Evolutionary conservation across 1,140 invertebrate species (phyloP).

Genomic region (Zaprionus vittiger): DNA sequence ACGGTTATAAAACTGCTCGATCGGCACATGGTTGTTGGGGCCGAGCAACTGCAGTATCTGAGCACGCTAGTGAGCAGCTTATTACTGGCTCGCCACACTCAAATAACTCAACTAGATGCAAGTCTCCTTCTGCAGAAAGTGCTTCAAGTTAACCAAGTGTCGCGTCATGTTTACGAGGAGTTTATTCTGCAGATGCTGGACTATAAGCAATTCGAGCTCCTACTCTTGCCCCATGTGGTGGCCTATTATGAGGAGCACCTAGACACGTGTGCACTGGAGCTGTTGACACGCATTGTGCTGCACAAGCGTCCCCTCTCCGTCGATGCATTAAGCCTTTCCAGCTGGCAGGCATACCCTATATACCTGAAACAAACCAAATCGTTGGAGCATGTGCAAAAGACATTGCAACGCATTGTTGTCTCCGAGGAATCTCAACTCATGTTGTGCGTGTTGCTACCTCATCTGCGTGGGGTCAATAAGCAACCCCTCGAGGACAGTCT

Average conservation of each 20-base stretch:
- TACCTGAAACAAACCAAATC: slow-evolving; percentile 85
- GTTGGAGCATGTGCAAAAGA: slow-evolving; percentile 43
- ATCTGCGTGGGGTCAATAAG: slow-evolving; percentile 61
- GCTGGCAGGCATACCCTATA: slow-evolving; percentile 88
- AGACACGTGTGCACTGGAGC: slow-evolving; percentile 85
- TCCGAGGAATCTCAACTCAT: slow-evolving; percentile 49
- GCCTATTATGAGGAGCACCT: slow-evolving; percentile 87
- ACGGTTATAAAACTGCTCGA: slow-evolving; percentile 86
- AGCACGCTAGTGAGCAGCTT: slow-evolving; percentile 57
- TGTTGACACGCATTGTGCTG: slow-evolving; percentile 89
- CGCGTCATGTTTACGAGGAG: slow-evolving; percentile 86
- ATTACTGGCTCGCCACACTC: slow-evolving; percentile 83
- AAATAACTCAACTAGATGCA: slow-evolving; percentile 89
- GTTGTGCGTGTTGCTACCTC: slow-evolving; percentile 59
- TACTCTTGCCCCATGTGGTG: slow-evolving; percentile 89
- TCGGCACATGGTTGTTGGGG: background rate
- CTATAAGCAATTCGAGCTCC: slow-evolving; percentile 89
- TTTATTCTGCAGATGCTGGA: slow-evolving; percentile 88
- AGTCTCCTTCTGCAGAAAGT: slow-evolving; percentile 88
- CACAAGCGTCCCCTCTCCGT: slow-evolving; percentile 88
- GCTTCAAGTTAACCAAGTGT: slow-evolving; percentile 84
- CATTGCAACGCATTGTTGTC: slow-evolving; percentile 38
- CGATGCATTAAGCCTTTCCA: slow-evolving; percentile 86
- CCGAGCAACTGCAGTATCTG: slow-evolving; percentile 36
- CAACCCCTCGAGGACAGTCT: slow-evolving; percentile 47